Base-by-base conservation (phyloP, 2,888 invertebrate species). In the Amphipoea oculea region DNA sequence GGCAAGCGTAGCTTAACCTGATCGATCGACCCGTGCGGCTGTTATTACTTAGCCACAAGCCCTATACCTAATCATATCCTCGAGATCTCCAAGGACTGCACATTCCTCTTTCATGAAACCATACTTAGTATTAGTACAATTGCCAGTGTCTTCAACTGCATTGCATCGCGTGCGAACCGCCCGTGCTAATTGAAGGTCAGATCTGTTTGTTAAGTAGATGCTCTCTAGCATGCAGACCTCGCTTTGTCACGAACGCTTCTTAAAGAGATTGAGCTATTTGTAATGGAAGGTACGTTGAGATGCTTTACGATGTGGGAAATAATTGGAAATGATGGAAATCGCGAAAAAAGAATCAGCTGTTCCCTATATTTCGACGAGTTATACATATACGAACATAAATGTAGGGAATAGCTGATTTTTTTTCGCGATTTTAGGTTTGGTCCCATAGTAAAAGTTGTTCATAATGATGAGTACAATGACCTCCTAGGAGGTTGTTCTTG, bases 111-210 rank as follows among this genome's bases (percentile, higher is more conserved):
- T 40, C 60, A 82, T 62, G 29, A 63, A 57, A 72, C 63, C 6
- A 54, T 48, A 45, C 66, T 62, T 51, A 63, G 57, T 63, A 29
- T 70, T 62, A 62, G 42, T 17, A n/a, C 70, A 74, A 79, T 67
- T 54, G 69, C n/a, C 63, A 72, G 17, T n/a, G 11, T 17, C 17
- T 40, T 40, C 60, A 73, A 65, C 63, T 78, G 74, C 66, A 71
- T 4, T 63, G 73, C 84, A 88, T 86, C 76, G 84, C 88, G 88
- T 88, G 89, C 79, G 70, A 73, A 80, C 67, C 67, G 60, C 54
- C 77, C 12, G n/a, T 60, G 68, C 62, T 88, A 84, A 89, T 88
- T 89, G 88, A 86, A 89, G 89, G 89, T 76, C 86, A 83, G 70
- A 80, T 83, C 86, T 85, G 80, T 89, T 89, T 86, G 83, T 88